These are phyloP conservation scores for Campoplex capitator DNA, from an alignment of 2,888 invertebrate species.

Conservation along the genomic window DNA sequence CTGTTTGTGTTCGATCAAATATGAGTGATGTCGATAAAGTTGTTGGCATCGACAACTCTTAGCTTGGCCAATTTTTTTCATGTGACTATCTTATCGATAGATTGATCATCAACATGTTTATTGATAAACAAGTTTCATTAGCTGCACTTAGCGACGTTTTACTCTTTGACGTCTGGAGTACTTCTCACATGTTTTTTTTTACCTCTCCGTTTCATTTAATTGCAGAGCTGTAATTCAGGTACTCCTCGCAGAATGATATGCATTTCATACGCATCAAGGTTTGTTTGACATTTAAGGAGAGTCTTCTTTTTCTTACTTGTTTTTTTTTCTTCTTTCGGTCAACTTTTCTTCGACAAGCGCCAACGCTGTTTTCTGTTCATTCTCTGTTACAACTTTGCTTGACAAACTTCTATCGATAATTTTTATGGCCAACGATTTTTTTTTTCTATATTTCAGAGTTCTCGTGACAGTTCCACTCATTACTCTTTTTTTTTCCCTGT, in stretches of 20 bases:
- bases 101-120: conserved; percentile 29
- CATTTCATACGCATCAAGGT: conserved; percentile 4
- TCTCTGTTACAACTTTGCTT: background rate
- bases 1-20: background rate
- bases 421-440: conserved; percentile 19
- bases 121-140: conserved; percentile 35
- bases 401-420: conserved; percentile 1
- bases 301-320: background rate
- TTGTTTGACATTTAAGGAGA: conserved; percentile 42
- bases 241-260: background rate
- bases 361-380: background rate
- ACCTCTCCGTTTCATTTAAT: background rate
- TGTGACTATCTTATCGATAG: background rate
- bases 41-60: conserved; percentile 11
- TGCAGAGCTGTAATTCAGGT: background rate
- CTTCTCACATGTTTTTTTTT: background rate
- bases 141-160: background rate
- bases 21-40: conserved; percentile 17
- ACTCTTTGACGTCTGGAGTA: background rate
- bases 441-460: background rate
- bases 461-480: background rate
- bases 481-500: background rate
- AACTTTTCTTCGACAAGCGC: background rate
- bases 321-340: background rate
- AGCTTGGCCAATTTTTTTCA: background rate